Evolutionary conservation across 1,140 invertebrate genomes (phyloP).

Genomic region (Phenacoccus solenopsis): DNA sequence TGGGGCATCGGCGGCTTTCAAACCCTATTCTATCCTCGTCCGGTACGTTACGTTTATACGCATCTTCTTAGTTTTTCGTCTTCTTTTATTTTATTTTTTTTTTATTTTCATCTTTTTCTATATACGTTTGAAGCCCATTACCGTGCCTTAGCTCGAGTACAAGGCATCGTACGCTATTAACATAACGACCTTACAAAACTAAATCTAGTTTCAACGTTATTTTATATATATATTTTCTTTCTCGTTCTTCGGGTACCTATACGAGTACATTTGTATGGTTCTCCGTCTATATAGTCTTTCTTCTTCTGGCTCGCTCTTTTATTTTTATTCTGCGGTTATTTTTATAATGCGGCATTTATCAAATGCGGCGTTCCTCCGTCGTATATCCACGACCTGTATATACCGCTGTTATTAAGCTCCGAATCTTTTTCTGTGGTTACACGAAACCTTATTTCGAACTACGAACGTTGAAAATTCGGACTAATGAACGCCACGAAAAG

Average conservation of each 20-base stretch:
- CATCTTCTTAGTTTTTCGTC: neutral
- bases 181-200: slow-evolving; percentile 17
- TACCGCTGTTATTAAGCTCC: too few relatives aligned
- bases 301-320: neutral
- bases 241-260: neutral
- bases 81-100: neutral
- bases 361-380: neutral
- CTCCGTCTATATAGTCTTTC: neutral
- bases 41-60: neutral
- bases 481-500: too few relatives aligned
- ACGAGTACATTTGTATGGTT: slow-evolving; percentile 6
- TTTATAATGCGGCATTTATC: slow-evolving; percentile 18
- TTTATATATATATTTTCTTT: slow-evolving; percentile 11
- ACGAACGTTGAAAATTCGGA: too few relatives aligned
- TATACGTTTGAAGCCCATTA: slow-evolving; percentile 15
- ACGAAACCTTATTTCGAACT: too few relatives aligned
- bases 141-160: slow-evolving; percentile 9
- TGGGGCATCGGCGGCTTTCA: slow-evolving; percentile 13
- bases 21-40: slow-evolving; percentile 5
- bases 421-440: too few relatives aligned
- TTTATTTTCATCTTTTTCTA: neutral
- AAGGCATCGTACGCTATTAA: slow-evolving; percentile 13
- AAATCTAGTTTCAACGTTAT: slow-evolving; percentile 7
- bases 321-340: slow-evolving; percentile 17
- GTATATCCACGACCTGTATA: too few relatives aligned